phyloP scores from a whole-genome alignment of 2,888 invertebrate genomes.

The Parthenolecanium corni region DNA sequence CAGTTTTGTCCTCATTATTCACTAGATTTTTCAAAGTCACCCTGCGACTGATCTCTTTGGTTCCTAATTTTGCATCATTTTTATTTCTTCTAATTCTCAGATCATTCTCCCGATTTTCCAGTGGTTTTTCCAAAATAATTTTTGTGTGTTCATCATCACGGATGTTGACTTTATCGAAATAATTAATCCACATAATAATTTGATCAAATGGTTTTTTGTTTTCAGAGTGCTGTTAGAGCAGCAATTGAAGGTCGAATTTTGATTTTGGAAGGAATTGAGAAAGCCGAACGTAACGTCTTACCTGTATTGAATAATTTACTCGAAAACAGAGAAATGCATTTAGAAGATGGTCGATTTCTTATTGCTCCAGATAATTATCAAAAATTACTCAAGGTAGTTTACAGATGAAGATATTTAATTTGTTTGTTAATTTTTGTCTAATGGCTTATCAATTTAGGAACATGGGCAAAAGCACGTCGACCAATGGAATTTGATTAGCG shows the following conservation, averaged over 20 bases:
- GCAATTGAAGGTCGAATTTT: slow-evolving; percentile 78
- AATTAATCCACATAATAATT: not conserved
- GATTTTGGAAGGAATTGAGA: slow-evolving; percentile 90
- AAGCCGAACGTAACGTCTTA: slow-evolving; percentile 91
- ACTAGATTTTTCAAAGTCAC: too few species aligned
- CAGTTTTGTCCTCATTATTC: too few species aligned
- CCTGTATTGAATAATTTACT: slow-evolving; percentile 91
- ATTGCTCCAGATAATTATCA: slow-evolving; percentile 83
- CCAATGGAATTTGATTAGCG: slow-evolving; percentile 78
- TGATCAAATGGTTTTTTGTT: too few species aligned
- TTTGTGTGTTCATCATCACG: slow-evolving; percentile 7
- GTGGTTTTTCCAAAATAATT: too few species aligned
- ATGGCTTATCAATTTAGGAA: slow-evolving; percentile 46
- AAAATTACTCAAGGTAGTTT: slow-evolving; percentile 62
- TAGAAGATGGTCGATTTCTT: slow-evolving; percentile 90
- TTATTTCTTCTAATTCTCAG: too few species aligned
- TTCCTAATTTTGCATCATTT: too few species aligned
- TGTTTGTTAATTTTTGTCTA: not conserved
- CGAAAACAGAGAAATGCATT: slow-evolving; percentile 95
- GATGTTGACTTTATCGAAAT: not conserved
- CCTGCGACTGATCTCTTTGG: too few species aligned
- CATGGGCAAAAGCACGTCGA: slow-evolving; percentile 67
- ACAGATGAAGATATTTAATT: not conserved
- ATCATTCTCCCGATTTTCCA: too few species aligned
- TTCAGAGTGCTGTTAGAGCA: slow-evolving; percentile 84